Evolutionary conservation across 1,140 invertebrate genomes (phyloP).

Genomic region (Drosophila pectinifera): DNA sequence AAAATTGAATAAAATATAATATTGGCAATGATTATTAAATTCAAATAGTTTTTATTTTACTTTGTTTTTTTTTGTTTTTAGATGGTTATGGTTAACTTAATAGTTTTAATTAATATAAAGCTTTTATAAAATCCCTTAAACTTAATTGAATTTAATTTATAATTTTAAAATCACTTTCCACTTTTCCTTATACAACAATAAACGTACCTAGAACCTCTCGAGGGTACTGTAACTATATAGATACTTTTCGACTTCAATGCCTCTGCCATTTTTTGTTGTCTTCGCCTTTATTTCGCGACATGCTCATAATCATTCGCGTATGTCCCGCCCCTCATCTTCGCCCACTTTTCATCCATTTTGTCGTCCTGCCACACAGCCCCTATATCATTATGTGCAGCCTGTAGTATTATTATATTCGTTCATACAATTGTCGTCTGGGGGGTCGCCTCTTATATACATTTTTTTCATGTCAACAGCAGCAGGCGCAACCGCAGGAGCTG

Average conservation of each 20-base stretch:
- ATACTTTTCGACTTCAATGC: constrained; percentile 18
- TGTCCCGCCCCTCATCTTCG: constrained; percentile 2
- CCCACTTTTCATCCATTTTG: constrained; percentile 7
- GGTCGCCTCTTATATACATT: constrained; percentile 34
- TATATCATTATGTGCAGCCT: constrained; percentile 54
- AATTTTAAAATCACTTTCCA: not conserved
- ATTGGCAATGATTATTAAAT: no score
- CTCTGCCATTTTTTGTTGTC: constrained; percentile 19
- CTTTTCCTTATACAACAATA: not conserved
- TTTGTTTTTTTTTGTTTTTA: no score
- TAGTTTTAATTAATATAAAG: not conserved
- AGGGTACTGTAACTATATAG: not conserved
- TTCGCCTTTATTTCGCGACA: constrained; percentile 38
- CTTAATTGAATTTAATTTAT: not conserved
- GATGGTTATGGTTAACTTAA: not conserved
- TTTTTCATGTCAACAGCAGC: constrained; percentile 68
- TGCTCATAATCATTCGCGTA: constrained; percentile 49
- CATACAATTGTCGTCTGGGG: constrained; percentile 63
- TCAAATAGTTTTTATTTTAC: no score
- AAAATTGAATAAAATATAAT: not conserved
- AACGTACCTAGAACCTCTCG: not conserved
- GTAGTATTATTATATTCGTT: constrained; percentile 63
- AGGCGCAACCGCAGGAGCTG: constrained; percentile 43
- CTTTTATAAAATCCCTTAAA: no score
- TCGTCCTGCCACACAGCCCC: constrained; percentile 23